Conservation (phyloP, 64 coral and sea anemone species). For the Pachyseris speciosa region DNA sequence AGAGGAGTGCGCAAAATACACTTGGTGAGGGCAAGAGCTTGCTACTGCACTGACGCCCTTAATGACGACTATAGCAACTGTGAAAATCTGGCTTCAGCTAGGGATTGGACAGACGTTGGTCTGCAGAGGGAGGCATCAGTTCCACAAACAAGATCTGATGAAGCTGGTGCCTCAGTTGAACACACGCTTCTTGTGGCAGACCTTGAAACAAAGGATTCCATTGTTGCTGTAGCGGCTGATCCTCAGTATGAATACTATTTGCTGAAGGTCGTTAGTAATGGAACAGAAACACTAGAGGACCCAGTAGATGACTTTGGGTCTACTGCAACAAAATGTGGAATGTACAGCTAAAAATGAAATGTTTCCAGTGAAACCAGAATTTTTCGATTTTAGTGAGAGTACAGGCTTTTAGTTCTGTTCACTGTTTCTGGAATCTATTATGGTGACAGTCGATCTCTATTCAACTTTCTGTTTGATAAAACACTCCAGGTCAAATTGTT, state of each 20-base stretch:
- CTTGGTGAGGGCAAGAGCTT: slow-evolving; percentile 13
- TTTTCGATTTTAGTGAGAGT: too few relatives aligned
- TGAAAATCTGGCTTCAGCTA: slow-evolving; percentile 34
- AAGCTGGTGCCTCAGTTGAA: background rate
- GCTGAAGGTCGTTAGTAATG: slow-evolving; percentile 37
- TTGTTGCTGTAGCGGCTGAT: slow-evolving; percentile 37
- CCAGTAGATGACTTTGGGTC: slow-evolving; percentile 25
- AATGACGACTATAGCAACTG: slow-evolving; percentile 16
- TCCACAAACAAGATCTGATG: background rate
- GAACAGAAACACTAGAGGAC: background rate
- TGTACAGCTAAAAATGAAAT: too few relatives aligned
- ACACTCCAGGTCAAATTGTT: too few relatives aligned
- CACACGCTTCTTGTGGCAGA: background rate
- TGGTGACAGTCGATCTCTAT: too few relatives aligned
- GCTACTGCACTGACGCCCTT: slow-evolving; percentile 28
- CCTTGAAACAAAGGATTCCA: background rate
- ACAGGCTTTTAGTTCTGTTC: too few relatives aligned
- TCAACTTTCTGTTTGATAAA: too few relatives aligned
- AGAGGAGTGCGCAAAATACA: slow-evolving; percentile 55
- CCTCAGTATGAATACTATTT: slow-evolving; percentile 45
- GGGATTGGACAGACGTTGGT: slow-evolving; percentile 40
- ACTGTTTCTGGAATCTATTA: too few relatives aligned
- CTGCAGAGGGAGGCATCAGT: slow-evolving; percentile 19
- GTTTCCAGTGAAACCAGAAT: too few relatives aligned
- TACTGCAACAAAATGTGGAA: too few relatives aligned